A percentile compares a stretch with the other conserved stretches of the same genome.
phyloP scores from a whole-genome alignment of 2,113 vertebrate genomes.

The Coryphaenoides rupestris region DNA sequence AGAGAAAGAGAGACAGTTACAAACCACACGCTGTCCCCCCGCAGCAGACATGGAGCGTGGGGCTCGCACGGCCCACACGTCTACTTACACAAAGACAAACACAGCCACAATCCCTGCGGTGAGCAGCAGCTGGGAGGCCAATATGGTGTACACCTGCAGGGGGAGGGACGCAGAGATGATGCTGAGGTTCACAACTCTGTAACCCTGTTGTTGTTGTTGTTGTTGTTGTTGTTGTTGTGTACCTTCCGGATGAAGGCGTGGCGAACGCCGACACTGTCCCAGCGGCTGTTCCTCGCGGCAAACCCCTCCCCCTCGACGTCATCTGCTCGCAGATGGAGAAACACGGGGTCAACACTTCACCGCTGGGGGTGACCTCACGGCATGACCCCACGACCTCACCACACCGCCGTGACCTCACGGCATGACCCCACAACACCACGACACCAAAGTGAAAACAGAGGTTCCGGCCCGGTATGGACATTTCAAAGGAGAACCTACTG shows the following conservation, averaged over 20 bases:
- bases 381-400: background rate
- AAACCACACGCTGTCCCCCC: too few species aligned
- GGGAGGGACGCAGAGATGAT: slow-evolving; percentile 17
- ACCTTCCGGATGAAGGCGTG: slow-evolving; percentile 92
- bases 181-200: background rate
- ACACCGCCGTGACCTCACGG: too few species aligned
- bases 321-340: background rate
- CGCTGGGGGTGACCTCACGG: background rate
- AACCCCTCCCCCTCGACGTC: slow-evolving; percentile 65
- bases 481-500: too few species aligned
- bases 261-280: slow-evolving; percentile 79
- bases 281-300: slow-evolving; percentile 64
- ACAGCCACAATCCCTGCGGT: slow-evolving; percentile 83
- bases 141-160: slow-evolving; percentile 87
- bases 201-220: too few species aligned
- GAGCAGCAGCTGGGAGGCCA: slow-evolving; percentile 84
- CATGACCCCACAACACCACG: too few species aligned
- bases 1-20: too few species aligned
- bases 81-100: slow-evolving; percentile 83
- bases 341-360: background rate
- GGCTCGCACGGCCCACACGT: too few species aligned
- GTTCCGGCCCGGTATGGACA: too few species aligned
- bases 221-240: slow-evolving; percentile 15
- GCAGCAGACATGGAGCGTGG: background rate
- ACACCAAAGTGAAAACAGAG: too few species aligned